Conservation (phyloP, 2,797 vertebrate species). For the Lepus oiostolus region DNA sequence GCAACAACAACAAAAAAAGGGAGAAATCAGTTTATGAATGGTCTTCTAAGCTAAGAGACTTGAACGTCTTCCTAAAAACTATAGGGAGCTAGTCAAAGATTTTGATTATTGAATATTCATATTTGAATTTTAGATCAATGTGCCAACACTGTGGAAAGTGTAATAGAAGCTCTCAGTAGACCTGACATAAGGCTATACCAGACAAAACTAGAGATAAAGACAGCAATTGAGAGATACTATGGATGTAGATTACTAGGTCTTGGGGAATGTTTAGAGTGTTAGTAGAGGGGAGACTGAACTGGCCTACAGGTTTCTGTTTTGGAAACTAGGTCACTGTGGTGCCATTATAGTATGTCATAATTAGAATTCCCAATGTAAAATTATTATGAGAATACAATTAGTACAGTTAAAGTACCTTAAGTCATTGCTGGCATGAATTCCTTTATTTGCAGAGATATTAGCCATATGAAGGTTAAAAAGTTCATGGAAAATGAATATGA, state of each 20-base stretch:
- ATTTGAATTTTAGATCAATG: slow-evolving; percentile 41
- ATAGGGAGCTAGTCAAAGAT: neutral
- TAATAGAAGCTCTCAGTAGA: neutral
- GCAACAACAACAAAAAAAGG: neutral
- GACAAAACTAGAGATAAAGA: neutral
- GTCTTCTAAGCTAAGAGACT: neutral
- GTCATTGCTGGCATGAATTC: neutral
- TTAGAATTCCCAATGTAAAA: neutral
- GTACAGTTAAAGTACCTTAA: neutral
- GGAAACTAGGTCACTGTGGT: neutral
- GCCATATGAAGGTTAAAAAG: neutral
- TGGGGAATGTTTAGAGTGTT: neutral
- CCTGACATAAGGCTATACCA: neutral
- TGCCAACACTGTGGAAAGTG: neutral
- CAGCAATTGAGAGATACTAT: neutral
- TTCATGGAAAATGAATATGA: too few relatives aligned
- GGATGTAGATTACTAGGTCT: neutral
- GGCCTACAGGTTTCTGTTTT: neutral
- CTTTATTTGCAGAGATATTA: neutral
- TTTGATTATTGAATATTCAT: neutral
- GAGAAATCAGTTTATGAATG: neutral
- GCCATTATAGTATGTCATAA: neutral
- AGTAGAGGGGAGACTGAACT: neutral
- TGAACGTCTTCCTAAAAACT: neutral
- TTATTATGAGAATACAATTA: neutral